Evolutionary conservation across 2,797 vertebrate genomes (phyloP), one percentile per base, ranked within the genome.

Genomic region (Microctenopoma stevenorrisi): DNA sequence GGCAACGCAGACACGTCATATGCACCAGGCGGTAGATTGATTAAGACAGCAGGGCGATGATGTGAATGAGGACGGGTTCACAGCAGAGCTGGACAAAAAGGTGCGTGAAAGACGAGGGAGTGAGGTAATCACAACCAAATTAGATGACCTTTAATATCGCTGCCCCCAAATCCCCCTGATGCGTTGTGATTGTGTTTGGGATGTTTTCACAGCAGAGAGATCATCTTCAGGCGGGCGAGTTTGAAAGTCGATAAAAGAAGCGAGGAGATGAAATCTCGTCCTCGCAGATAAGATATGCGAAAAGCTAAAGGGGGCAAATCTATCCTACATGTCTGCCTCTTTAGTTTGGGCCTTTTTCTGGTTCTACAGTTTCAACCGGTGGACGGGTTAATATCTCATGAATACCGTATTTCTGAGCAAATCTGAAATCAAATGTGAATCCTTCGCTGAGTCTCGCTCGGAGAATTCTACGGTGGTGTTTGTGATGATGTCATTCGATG

Each of bases 61-160:
- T 22, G 64, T 50, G 58, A 16, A 1, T 7, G 33, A 40, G 48
- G 8, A 4, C 8, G 43, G 61, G 50, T 46, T 46, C 12, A 8
- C 25, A 44, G 37, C 48, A 67, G 50, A 66, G 47, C 14, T 43
- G 33, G 46, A 43, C 0, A 25, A 30, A 54, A 67, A 83, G 78
- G 81, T 79, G 15, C 68, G 72, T 78, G 38, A 76, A 78, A 80
- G 64, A 86, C 68, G 58, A 74, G 47, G 30, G 46, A 44, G 69
- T 53, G 51, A 72, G 53, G 78, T 81, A 78, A 84, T 79, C 68
- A 58, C 59, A 83, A 59, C 40, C 64, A 76, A 83, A 86, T 85
- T 60, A 83, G 78, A 69, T 86, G 82, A 89, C 82, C 85, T 90
- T 85, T 83, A 82, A 77, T 84, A 85, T 85, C 58, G 55, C 64